These are phyloP conservation scores for Erpetoichthys calabaricus DNA, from an alignment of 2,797 vertebrate species.

Conservation along the genomic window DNA sequence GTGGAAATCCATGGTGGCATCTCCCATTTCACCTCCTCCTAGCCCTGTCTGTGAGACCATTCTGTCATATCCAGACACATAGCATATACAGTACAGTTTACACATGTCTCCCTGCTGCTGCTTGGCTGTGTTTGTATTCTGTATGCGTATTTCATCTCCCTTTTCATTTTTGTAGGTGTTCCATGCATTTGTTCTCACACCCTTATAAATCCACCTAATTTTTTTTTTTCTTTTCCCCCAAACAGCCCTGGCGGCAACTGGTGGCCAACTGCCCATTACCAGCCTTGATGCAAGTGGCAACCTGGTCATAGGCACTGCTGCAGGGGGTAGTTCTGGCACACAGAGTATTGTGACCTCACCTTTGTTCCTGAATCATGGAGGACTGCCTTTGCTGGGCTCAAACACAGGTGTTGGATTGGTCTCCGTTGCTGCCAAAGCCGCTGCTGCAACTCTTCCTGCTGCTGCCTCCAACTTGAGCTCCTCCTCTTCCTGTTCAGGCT, in stretches of 20 bases:
- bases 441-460: constrained; percentile 53
- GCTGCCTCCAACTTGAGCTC: constrained; percentile 45
- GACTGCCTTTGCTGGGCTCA: constrained; percentile 67
- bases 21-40: background rate
- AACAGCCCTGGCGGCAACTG: constrained; percentile 83
- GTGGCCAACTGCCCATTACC: constrained; percentile 85
- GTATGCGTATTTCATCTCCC: too few species aligned
- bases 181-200: too few species aligned
- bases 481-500: constrained; percentile 55
- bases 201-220: background rate
- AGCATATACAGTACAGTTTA: too few species aligned
- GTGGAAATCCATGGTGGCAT: constrained; percentile 31
- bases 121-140: too few species aligned
- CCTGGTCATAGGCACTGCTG: constrained; percentile 62
- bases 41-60: constrained; percentile 14
- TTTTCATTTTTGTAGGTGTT: too few species aligned
- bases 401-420: constrained; percentile 56
- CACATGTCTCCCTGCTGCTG: too few species aligned
- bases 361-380: constrained; percentile 79
- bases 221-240: background rate
- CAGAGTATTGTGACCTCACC: constrained; percentile 59
- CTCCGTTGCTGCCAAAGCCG: constrained; percentile 58
- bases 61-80: constrained; percentile 1
- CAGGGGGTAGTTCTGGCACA: constrained; percentile 46
- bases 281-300: constrained; percentile 77